These are phyloP conservation scores for Caerostris darwini DNA, from an alignment of 1,140 invertebrate species.

Conservation along the genomic window DNA sequence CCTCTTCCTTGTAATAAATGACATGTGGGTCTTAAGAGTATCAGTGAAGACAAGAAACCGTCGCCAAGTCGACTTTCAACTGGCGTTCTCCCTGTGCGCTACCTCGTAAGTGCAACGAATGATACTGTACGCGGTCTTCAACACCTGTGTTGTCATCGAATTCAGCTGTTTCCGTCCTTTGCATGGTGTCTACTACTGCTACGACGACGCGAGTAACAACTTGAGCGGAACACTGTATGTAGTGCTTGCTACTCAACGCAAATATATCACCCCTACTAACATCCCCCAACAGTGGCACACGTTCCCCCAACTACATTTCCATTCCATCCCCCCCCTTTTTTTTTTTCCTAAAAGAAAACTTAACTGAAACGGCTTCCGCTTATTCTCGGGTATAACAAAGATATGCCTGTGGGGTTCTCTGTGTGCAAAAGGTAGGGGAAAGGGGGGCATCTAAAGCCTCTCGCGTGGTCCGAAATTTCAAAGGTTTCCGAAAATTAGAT, in stretches of 20 bases:
- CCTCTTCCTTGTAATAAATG: background rate
- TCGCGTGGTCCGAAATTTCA: slow-evolving; percentile 62
- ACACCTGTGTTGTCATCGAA: slow-evolving; percentile 68
- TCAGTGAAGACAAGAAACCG: background rate
- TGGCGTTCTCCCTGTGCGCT: background rate
- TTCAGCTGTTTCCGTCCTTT: slow-evolving; percentile 70
- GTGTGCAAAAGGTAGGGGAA: background rate
- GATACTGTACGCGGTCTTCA: background rate
- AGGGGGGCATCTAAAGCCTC: slow-evolving; percentile 59
- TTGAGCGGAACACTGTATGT: slow-evolving; percentile 65
- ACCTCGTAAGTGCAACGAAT: background rate
- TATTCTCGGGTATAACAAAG: background rate
- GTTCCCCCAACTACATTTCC: background rate
- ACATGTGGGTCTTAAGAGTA: background rate
- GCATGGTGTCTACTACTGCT: slow-evolving; percentile 49
- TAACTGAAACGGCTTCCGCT: slow-evolving; percentile 70
- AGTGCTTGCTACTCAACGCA: slow-evolving; percentile 40
- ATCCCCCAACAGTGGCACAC: slow-evolving; percentile 21
- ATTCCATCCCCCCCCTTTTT: background rate
- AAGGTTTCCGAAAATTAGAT: slow-evolving; percentile 73
- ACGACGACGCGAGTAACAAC: slow-evolving; percentile 31
- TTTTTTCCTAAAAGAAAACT: slow-evolving; percentile 15
- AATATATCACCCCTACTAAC: slow-evolving; percentile 9
- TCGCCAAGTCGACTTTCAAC: background rate
- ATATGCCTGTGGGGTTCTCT: background rate